phyloP scores from a whole-genome alignment of 2,797 vertebrate species.

The Manis pentadactyla region DNA sequence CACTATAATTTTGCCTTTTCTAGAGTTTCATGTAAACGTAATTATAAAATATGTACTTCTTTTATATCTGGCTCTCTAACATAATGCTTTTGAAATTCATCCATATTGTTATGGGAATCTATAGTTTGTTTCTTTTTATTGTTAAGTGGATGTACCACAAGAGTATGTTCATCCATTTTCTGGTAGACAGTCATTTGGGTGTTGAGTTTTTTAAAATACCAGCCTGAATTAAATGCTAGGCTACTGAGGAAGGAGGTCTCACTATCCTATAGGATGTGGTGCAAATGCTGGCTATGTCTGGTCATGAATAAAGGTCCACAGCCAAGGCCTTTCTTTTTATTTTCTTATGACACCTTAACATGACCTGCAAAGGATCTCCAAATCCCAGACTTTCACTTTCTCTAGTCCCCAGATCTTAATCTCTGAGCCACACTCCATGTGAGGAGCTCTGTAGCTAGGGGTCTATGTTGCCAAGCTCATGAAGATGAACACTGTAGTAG shows the following conservation, averaged over 20 bases:
- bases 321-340: background rate
- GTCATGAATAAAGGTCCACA: background rate
- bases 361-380: background rate
- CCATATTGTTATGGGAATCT: background rate
- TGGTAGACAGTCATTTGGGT: background rate
- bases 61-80: background rate
- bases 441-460: background rate
- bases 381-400: background rate
- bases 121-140: background rate
- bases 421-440: background rate
- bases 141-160: background rate
- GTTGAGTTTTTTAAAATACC: background rate
- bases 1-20: background rate
- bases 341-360: background rate
- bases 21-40: background rate
- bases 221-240: background rate
- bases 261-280: background rate
- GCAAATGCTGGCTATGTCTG: no score
- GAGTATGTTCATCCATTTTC: background rate
- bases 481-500: fast-evolving
- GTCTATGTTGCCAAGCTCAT: background rate
- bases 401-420: background rate
- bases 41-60: background rate
- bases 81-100: background rate
- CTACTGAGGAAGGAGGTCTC: background rate